phyloP scores from a whole-genome alignment of 2,113 vertebrate genomes.

The Sclerurus mexicanus region DNA sequence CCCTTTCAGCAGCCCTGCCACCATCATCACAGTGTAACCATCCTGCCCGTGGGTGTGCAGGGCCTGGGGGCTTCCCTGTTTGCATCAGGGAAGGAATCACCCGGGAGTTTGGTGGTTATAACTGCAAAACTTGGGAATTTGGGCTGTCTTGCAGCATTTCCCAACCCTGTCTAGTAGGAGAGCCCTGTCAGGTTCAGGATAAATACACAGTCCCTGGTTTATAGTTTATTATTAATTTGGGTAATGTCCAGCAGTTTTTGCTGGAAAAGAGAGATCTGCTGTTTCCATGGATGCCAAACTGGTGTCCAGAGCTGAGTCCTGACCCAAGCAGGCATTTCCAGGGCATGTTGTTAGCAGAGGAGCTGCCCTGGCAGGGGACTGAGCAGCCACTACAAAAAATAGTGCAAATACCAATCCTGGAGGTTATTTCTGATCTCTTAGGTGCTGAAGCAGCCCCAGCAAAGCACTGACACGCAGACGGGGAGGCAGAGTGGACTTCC shows the following conservation, averaged over 20 bases:
- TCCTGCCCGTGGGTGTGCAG: not conserved
- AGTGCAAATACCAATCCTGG: not conserved
- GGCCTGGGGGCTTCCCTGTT: not conserved
- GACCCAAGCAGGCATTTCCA: not conserved
- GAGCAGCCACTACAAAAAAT: not conserved
- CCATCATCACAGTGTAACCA: not conserved
- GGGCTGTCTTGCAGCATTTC: not conserved
- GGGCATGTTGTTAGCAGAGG: fast-evolving
- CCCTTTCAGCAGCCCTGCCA: not conserved
- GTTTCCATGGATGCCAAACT: not conserved
- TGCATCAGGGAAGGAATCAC: not conserved
- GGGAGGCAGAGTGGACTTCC: not conserved
- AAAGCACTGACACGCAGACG: fast-evolving
- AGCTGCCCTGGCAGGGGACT: not conserved
- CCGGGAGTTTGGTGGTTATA: not conserved
- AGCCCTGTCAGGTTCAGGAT: not conserved
- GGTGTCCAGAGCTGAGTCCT: not conserved
- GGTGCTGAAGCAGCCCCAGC: not conserved
- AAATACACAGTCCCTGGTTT: not conserved
- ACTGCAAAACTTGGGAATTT: not conserved
- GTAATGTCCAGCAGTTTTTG: not conserved
- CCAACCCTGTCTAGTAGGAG: not conserved
- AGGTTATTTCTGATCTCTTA: not conserved
- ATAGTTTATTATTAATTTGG: not conserved
- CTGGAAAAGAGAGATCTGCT: not conserved